These are phyloP conservation scores for Valencia hispanica DNA, from an alignment of 2,797 vertebrate genomes.

Conservation along the genomic window DNA sequence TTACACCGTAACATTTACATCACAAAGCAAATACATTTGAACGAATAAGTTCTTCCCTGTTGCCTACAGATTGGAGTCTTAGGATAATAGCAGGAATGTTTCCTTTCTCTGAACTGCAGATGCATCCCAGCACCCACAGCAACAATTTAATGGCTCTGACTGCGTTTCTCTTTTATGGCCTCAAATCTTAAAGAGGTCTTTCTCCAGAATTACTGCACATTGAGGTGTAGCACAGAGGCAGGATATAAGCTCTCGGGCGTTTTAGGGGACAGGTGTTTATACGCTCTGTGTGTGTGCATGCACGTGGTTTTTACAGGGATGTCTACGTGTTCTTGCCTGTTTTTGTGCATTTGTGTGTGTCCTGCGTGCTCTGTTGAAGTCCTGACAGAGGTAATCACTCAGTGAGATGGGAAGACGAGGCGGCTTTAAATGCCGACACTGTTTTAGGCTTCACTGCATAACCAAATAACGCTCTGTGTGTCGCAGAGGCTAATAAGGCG, in stretches of 20 bases:
- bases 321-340: conserved; percentile 20
- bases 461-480: conserved; percentile 81
- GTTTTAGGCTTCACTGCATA: conserved; percentile 82
- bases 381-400: conserved; percentile 82
- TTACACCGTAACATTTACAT: conserved; percentile 60
- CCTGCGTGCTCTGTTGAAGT: conserved; percentile 59
- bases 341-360: conserved; percentile 28
- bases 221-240: conserved; percentile 68
- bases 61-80: conserved; percentile 62
- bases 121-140: conserved; percentile 64
- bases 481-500: conserved; percentile 77
- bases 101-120: conserved; percentile 56
- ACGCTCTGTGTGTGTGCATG: conserved; percentile 36
- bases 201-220: conserved; percentile 72
- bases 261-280: conserved; percentile 78
- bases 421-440: conserved; percentile 74
- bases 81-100: conserved; percentile 59
- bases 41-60: conserved; percentile 48
- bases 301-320: conserved; percentile 6
- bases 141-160: conserved; percentile 67
- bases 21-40: conserved; percentile 62
- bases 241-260: conserved; percentile 65
- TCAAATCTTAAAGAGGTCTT: conserved; percentile 71
- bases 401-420: conserved; percentile 75
- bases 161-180: conserved; percentile 68